These are phyloP conservation scores for Sebastes goodei DNA, from an alignment of 2,797 vertebrate genomes.

Conservation along the genomic window DNA sequence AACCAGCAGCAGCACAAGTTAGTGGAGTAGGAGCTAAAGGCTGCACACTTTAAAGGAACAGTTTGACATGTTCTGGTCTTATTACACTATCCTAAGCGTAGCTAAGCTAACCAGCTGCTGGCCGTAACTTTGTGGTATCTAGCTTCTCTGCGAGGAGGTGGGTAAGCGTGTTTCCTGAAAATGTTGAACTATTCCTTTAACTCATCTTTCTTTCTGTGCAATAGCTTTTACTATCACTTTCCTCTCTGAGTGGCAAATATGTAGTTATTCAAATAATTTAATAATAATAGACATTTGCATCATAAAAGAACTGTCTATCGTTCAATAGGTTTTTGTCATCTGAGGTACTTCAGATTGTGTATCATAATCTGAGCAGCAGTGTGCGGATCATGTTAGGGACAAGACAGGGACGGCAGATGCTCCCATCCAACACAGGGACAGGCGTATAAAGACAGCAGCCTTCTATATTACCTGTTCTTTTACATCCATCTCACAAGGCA, in stretches of 20 bases:
- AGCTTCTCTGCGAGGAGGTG: not conserved
- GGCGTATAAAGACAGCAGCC: conserved; percentile 23
- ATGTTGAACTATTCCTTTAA: conserved; percentile 20
- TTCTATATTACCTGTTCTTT: conserved; percentile 17
- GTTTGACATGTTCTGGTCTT: not conserved
- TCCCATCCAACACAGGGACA: conserved; percentile 11
- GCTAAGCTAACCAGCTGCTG: not conserved
- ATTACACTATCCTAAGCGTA: not conserved
- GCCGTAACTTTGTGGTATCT: not conserved
- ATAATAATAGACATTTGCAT: conserved; percentile 18
- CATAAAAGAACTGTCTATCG: conserved; percentile 25
- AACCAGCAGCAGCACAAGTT: conserved; percentile 41
- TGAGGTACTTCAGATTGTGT: not conserved
- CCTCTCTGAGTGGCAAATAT: conserved; percentile 34
- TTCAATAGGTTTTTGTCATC: conserved; percentile 15
- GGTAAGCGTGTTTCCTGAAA: not conserved
- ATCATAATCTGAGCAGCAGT: conserved; percentile 11
- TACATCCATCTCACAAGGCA: conserved; percentile 55
- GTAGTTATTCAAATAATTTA: conserved; percentile 49
- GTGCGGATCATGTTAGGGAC: conserved; percentile 26
- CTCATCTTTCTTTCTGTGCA: conserved; percentile 24
- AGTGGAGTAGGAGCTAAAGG: conserved; percentile 29
- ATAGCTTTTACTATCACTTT: conserved; percentile 17
- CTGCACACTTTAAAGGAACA: conserved; percentile 20
- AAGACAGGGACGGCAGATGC: conserved; percentile 4